These are phyloP conservation scores for Machimus atricapillus DNA, from an alignment of 2,888 invertebrate species.

Conservation along the genomic window DNA sequence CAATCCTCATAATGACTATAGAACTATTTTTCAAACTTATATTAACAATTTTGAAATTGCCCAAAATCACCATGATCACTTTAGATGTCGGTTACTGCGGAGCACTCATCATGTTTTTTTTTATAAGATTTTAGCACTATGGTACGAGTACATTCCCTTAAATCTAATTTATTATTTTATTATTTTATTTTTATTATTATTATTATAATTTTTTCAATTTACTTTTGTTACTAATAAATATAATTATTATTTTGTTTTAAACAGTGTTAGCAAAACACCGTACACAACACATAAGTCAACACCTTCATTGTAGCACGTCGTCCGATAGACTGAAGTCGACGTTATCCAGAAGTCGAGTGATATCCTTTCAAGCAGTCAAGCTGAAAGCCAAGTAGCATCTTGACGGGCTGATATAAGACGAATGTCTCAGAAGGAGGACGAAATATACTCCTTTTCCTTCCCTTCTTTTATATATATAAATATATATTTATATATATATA, in stretches of 20 bases:
- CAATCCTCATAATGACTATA: background rate
- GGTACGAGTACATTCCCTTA: background rate
- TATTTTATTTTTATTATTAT: background rate
- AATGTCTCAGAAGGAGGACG: slow-evolving; percentile 60
- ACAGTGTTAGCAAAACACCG: slow-evolving; percentile 29
- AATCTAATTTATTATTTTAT: background rate
- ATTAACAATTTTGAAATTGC: background rate
- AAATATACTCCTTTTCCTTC: slow-evolving; percentile 54
- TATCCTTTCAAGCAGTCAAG: slow-evolving; percentile 27
- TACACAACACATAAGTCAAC: slow-evolving; percentile 35
- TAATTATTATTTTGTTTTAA: background rate
- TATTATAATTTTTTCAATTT: background rate
- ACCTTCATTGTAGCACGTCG: slow-evolving; percentile 33
- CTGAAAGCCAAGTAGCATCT: slow-evolving; percentile 39
- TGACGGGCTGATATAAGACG: slow-evolving; percentile 53
- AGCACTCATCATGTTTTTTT: background rate
- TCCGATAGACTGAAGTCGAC: slow-evolving; percentile 11
- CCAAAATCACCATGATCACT: background rate
- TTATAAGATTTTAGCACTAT: background rate
- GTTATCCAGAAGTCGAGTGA: slow-evolving; percentile 31
- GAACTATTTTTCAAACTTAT: background rate
- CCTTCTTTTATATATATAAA: background rate
- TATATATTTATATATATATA: slow-evolving; percentile 10
- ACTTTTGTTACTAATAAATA: background rate
- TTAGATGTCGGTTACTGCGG: background rate